A percentile compares a stretch with the other conserved stretches of the same genome.
Conservation (phyloP, 1,140 invertebrate species). For the Paramacrobiotus metropolitanus region DNA sequence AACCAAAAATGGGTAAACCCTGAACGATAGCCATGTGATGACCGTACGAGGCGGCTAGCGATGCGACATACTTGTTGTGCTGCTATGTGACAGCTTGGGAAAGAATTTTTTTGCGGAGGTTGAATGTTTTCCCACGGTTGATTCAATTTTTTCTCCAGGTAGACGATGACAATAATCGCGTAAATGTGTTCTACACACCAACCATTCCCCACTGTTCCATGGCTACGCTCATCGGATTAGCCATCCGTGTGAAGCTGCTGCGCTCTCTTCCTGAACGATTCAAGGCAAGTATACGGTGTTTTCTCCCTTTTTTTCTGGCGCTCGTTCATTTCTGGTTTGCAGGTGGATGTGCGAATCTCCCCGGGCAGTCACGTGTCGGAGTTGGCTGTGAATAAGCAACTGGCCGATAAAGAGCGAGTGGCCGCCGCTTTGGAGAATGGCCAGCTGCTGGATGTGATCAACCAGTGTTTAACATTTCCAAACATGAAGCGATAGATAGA, state of each 20-base stretch:
- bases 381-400: slow-evolving; percentile 78
- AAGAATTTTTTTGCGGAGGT: too few species aligned
- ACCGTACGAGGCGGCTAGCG: too few species aligned
- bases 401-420: slow-evolving; percentile 91
- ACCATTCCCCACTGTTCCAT: slow-evolving; percentile 98
- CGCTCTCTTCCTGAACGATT: slow-evolving; percentile 48
- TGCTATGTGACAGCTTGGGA: too few species aligned
- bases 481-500: too few species aligned
- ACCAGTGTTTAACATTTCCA: slow-evolving; percentile 79
- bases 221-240: slow-evolving; percentile 79
- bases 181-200: slow-evolving; percentile 68
- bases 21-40: too few species aligned
- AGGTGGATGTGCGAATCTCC: slow-evolving; percentile 67
- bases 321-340: slow-evolving; percentile 30
- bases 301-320: slow-evolving; percentile 3
- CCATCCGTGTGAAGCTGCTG: slow-evolving; percentile 46
- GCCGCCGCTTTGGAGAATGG: slow-evolving; percentile 85
- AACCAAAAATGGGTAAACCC: too few species aligned
- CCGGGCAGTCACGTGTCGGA: slow-evolving; percentile 80
- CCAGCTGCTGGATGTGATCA: slow-evolving; percentile 71
- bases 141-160: slow-evolving; percentile 18
- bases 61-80: too few species aligned
- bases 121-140: too few species aligned
- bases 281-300: slow-evolving; percentile 21
- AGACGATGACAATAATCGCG: slow-evolving; percentile 29